Base-by-base conservation (phyloP, 2,888 invertebrate species). In the Drosophila subsilvestris region DNA sequence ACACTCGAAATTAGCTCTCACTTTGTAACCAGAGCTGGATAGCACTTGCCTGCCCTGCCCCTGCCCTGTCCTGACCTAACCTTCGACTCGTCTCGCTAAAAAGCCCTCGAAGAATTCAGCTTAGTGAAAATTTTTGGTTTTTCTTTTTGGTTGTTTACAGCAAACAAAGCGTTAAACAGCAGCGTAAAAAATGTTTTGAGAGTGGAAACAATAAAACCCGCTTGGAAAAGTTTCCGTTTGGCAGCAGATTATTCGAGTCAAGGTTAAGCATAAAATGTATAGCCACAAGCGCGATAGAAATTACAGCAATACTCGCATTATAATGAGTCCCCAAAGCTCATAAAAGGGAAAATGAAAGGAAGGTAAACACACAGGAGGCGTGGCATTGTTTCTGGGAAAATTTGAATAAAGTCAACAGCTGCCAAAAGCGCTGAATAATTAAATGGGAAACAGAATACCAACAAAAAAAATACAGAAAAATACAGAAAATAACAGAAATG, bases 351-450 rank as follows among this genome's bases (percentile, higher is more conserved):
- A 55, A 48, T 29, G 53, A 72, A 72, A 72, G 49, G 63, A 51
- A 43, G 42, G 32, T 20, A 48, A 73, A 65, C 50, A 57, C 50
- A 57, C 25, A 22, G 14, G 3, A 9, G n/a, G n/a, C n/a, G 3
- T 1, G n/a, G 25, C n/a, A 48, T 14, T 9, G 14, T 22, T 70
- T 70, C 56, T 43, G 50, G 61, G 65, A 51, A 70, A n/a, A 70
- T 70, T 73, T 51, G 56, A 53, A 56, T 47, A 56, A 65, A 74
- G 56, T 51, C 65, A 70, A 70, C 74, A 65, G 56, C 55, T 70
- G 56, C 50, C 47, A 53, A 29, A 53, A 53, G 70, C 74, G 51
- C 53, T 73, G 66, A 70, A 73, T 73, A 65, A 73, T 74, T 73
- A 53, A 73, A 56, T 42, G 32, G n/a, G 62, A 37, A 17, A 29